A percentile compares a stretch with the other conserved stretches of the same genome.
phyloP scores from a whole-genome alignment of 1,140 invertebrate species.

The Leptestheria dahalacensis region DNA sequence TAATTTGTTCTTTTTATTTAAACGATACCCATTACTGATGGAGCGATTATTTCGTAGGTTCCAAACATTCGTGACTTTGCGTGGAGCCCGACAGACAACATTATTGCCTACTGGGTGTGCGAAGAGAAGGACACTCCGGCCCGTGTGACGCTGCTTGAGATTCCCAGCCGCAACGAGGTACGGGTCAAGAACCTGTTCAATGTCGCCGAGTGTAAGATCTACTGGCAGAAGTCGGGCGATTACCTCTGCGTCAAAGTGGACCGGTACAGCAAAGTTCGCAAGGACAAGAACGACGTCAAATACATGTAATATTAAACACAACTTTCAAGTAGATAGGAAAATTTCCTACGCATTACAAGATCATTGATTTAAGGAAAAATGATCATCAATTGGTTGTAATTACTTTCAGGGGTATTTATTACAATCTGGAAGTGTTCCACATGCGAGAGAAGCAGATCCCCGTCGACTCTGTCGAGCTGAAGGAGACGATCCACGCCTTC shows the following conservation, averaged over 20 bases:
- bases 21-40: too few relatives aligned
- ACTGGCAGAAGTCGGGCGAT: slow-evolving; percentile 97
- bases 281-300: slow-evolving; percentile 71
- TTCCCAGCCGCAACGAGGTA: slow-evolving; percentile 72
- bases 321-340: too few relatives aligned
- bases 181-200: slow-evolving; percentile 95
- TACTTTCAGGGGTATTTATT: slow-evolving; percentile 70
- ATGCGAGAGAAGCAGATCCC: slow-evolving; percentile 96
- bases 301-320: slow-evolving; percentile 50
- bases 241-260: slow-evolving; percentile 97
- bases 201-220: slow-evolving; percentile 94
- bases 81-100: slow-evolving; percentile 94
- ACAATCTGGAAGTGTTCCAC: slow-evolving; percentile 98
- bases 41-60: slow-evolving; percentile 38
- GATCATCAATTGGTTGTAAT: too few relatives aligned
- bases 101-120: slow-evolving; percentile 95
- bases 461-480: slow-evolving; percentile 91
- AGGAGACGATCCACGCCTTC: slow-evolving; percentile 84
- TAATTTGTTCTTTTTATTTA: too few relatives aligned
- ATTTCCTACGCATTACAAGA: too few relatives aligned
- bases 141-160: slow-evolving; percentile 63
- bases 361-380: too few relatives aligned
- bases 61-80: slow-evolving; percentile 83
- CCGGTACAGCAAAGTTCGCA: slow-evolving; percentile 83
- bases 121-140: slow-evolving; percentile 87